A percentile compares a stretch with the other conserved stretches of the same genome.
Evolutionary conservation across 1,140 invertebrate species (phyloP).

Genomic region (Dendroctonus valens): DNA sequence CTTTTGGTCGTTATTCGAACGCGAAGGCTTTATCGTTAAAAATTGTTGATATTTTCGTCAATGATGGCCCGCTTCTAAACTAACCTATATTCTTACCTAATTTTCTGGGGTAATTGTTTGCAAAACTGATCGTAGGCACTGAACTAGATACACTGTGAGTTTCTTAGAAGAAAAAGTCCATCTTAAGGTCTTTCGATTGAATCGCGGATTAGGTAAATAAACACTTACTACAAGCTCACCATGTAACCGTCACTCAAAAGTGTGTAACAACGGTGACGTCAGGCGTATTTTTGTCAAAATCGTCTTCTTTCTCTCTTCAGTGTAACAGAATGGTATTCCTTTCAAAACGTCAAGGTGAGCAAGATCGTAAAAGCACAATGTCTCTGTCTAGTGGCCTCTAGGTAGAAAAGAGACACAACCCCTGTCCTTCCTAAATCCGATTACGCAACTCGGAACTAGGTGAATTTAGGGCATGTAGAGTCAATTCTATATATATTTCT

Average conservation of each 20-base stretch:
- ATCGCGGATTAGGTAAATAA: conserved; percentile 5
- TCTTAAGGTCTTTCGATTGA: background rate
- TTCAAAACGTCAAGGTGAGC: no score
- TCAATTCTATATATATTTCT: no score
- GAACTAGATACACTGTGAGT: background rate
- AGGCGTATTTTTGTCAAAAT: conserved; percentile 3
- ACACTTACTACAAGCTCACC: background rate
- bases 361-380: no score
- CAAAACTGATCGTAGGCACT: background rate
- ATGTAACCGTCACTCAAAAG: background rate
- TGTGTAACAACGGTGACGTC: conserved; percentile 9
- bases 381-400: no score
- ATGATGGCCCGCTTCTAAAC: background rate
- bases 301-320: no score
- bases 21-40: conserved; percentile 3
- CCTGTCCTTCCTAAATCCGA: no score
- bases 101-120: no score
- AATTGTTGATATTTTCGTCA: conserved; percentile 23
- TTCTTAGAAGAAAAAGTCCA: background rate
- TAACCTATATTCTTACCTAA: no score
- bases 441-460: no score
- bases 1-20: conserved; percentile 20
- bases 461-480: no score
- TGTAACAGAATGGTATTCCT: no score
- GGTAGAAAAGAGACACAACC: no score